A percentile compares a stretch with the other conserved stretches of the same genome.
Evolutionary conservation across 2,113 vertebrate genomes (phyloP).

Genomic region (Falco punctatus): DNA sequence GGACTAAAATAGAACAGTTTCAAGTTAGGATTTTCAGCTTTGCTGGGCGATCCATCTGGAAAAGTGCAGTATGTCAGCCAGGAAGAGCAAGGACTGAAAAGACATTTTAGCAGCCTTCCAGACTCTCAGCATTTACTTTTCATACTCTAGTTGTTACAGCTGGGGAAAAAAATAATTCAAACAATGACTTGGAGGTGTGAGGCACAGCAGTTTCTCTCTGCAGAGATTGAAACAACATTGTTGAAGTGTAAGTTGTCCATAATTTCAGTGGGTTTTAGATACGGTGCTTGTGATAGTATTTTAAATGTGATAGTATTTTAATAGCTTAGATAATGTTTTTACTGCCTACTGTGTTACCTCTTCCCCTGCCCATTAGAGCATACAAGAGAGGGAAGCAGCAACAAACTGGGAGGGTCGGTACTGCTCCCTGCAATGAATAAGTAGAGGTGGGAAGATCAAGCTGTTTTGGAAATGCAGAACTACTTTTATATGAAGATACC

Average conservation of each 20-base stretch:
- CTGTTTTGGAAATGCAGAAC: not conserved
- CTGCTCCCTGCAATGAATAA: not conserved
- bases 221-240: not conserved
- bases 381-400: not conserved
- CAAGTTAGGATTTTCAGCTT: not conserved
- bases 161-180: not conserved
- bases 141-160: not conserved
- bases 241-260: not conserved
- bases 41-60: not conserved
- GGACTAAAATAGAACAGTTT: not conserved
- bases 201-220: not conserved
- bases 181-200: not conserved
- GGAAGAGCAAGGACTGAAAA: not conserved
- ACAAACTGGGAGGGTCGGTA: not conserved
- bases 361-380: not conserved
- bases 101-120: not conserved
- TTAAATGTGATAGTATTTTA: not conserved
- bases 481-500: not conserved
- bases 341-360: not conserved
- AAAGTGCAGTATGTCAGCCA: not conserved
- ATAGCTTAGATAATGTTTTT: not conserved
- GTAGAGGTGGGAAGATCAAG: not conserved
- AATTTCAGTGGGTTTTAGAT: not conserved
- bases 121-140: not conserved
- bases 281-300: not conserved